Base-by-base conservation (phyloP, 2,888 invertebrate species). In the Hydroisotoma schaefferi region DNA sequence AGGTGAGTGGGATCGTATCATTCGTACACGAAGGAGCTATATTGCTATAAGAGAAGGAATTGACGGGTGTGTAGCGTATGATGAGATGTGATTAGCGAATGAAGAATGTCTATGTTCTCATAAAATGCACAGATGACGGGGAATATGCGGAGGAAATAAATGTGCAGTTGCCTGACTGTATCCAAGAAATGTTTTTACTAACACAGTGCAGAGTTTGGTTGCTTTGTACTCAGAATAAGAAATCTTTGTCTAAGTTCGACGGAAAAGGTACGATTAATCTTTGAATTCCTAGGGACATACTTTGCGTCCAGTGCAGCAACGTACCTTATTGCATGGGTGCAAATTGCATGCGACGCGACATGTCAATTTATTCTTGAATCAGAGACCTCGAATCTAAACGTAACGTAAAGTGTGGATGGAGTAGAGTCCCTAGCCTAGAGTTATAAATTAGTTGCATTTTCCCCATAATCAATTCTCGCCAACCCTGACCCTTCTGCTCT, bases 61-160 rank as follows among this genome's bases (percentile, higher is more conserved):
- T 15, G 40, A 23, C 46, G 46, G 46, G 46, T 46, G 46, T n/a
- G n/a, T n/a, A n/a, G n/a, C 46, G 29, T 25, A 29, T 49, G 49
- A 49, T 49, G 49, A 49, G 26, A 23, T 49, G 49, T 29, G 49
- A 49, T 49, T 49, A 49, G 49, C 23, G 49, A 28, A 49, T 49
- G 49, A 49, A 49, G 49, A 49, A 49, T 49, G 49, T 49, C 29
- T 28, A 28, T 29, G 49, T 49, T 49, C 25, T 49, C 49, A 49
- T 29, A 28, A 49, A 47, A 49, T 49, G 15, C 20, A 28, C 6
- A 18, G 49, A 49, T 49, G 49, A 49, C 28, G 49, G 49, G 28
- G 20, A 22, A 23, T 25, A 10, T 23, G 18, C 46, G 18, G 15
- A 4, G n/a, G 15, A 18, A 4, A 40, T 15, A 4, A 15, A 18